phyloP scores from a whole-genome alignment of 1,140 invertebrate genomes.

The Potamilus streckersoni region DNA sequence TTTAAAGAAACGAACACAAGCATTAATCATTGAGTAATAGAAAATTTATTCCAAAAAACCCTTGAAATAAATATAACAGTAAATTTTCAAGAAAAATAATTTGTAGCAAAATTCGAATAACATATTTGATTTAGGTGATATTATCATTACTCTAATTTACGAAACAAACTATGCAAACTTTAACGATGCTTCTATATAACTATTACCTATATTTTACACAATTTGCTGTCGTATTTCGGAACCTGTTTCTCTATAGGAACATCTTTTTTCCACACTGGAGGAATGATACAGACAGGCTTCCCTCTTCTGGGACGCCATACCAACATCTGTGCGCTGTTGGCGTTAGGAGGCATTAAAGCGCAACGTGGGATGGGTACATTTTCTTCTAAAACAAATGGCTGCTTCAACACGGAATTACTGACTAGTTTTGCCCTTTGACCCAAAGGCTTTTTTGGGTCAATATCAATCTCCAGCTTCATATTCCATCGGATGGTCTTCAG shows the following conservation, averaged over 20 bases:
- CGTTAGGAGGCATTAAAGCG: constrained; percentile 66
- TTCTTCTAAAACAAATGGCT: constrained; percentile 60
- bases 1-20: too few species aligned
- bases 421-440: constrained; percentile 59
- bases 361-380: constrained; percentile 60
- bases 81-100: too few species aligned
- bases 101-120: too few species aligned
- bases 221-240: constrained; percentile 44
- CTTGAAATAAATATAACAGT: too few species aligned
- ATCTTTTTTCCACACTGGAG: constrained; percentile 59
- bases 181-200: too few species aligned
- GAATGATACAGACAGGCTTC: constrained; percentile 54
- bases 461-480: constrained; percentile 64
- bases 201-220: constrained; percentile 44
- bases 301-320: constrained; percentile 64
- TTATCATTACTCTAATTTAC: too few species aligned
- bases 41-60: too few species aligned
- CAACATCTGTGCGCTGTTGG: constrained; percentile 67
- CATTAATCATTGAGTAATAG: too few species aligned
- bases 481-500: constrained; percentile 64
- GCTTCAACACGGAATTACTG: constrained; percentile 53
- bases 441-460: constrained; percentile 56
- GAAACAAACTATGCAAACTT: too few species aligned
- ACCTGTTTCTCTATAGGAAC: constrained; percentile 45
- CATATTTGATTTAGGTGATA: too few species aligned